Evolutionary conservation across 2,888 invertebrate genomes (phyloP).

Genomic region (Drosophila mettleri): DNA sequence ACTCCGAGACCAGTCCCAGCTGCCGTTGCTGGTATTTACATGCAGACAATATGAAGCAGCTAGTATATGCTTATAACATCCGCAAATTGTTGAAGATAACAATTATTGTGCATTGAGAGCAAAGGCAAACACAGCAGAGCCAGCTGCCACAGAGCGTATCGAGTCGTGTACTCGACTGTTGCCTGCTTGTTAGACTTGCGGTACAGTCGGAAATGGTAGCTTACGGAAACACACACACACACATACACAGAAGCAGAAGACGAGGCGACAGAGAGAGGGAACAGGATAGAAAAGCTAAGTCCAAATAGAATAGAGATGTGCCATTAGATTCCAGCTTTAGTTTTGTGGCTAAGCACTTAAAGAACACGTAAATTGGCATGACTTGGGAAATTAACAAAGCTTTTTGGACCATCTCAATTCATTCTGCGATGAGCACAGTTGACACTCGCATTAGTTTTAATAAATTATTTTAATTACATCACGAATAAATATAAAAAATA

Average conservation of each 20-base stretch:
- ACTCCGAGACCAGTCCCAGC: constrained; percentile 39
- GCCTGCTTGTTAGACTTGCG: constrained; percentile 56
- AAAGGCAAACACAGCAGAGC: constrained; percentile 58
- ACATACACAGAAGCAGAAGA: constrained; percentile 6
- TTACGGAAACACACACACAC: constrained; percentile 65
- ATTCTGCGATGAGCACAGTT: constrained; percentile 38
- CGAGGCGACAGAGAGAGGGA: constrained; percentile 10
- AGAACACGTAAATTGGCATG: constrained; percentile 55
- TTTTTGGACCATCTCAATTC: constrained; percentile 25
- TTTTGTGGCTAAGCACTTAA: constrained; percentile 59
- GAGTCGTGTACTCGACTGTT: constrained; percentile 28
- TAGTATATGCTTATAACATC: constrained; percentile 79
- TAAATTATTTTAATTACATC: no score
- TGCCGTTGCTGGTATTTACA: constrained; percentile 69
- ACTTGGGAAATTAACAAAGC: constrained; percentile 16
- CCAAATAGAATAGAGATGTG: constrained; percentile 66
- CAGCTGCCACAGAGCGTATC: constrained; percentile 40
- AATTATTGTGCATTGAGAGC: constrained; percentile 79
- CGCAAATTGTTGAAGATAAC: constrained; percentile 80
- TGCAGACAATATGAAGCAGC: constrained; percentile 77
- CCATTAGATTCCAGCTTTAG: constrained; percentile 71
- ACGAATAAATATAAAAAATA: no score
- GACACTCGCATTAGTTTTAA: no score
- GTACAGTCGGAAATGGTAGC: constrained; percentile 73
- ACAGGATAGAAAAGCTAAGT: constrained; percentile 42